These are phyloP conservation scores for Liopterus haemorrhoidalis DNA, from an alignment of 2,888 invertebrate species.

Conservation along the genomic window DNA sequence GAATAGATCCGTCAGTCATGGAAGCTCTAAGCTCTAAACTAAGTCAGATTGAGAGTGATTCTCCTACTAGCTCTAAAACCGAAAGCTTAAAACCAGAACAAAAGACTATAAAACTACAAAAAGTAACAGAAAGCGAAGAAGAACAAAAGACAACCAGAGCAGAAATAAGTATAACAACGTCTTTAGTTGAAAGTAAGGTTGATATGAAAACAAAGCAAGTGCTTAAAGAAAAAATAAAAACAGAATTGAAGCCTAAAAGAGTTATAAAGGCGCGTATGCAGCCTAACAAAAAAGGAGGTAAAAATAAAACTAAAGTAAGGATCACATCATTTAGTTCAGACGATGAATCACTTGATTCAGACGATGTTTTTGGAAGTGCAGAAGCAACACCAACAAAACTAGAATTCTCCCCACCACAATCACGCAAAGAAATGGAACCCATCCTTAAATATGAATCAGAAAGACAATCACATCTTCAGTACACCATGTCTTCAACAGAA, in stretches of 20 bases:
- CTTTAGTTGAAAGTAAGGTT: slow-evolving; percentile 30
- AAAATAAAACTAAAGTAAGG: slow-evolving; percentile 61
- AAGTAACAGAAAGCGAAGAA: slow-evolving; percentile 22
- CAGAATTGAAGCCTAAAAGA: slow-evolving; percentile 58
- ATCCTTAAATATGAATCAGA: slow-evolving; percentile 68
- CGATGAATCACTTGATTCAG: slow-evolving; percentile 70
- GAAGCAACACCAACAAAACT: slow-evolving; percentile 66
- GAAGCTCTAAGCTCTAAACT: slow-evolving; percentile 67
- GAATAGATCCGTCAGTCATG: slow-evolving; percentile 61
- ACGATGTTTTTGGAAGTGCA: slow-evolving; percentile 70
- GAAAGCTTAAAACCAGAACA: slow-evolving; percentile 54
- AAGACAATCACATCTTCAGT: slow-evolving; percentile 55
- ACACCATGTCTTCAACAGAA: slow-evolving; percentile 68
- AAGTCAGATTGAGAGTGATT: slow-evolving; percentile 71
- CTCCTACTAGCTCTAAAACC: slow-evolving; percentile 67
- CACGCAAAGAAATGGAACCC: slow-evolving; percentile 68
- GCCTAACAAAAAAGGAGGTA: slow-evolving; percentile 54
- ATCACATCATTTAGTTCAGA: slow-evolving; percentile 73
- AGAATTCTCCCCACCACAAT: slow-evolving; percentile 70
- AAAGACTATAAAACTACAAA: slow-evolving; percentile 29
- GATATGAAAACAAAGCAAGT: slow-evolving; percentile 37
- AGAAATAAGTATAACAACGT: slow-evolving; percentile 27
- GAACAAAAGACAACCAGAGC: slow-evolving; percentile 32
- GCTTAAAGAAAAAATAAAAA: slow-evolving; percentile 50
- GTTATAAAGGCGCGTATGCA: slow-evolving; percentile 58